Evolutionary conservation across 2,113 vertebrate genomes (phyloP).

Genomic region (Hydrochoerus hydrochaeris): DNA sequence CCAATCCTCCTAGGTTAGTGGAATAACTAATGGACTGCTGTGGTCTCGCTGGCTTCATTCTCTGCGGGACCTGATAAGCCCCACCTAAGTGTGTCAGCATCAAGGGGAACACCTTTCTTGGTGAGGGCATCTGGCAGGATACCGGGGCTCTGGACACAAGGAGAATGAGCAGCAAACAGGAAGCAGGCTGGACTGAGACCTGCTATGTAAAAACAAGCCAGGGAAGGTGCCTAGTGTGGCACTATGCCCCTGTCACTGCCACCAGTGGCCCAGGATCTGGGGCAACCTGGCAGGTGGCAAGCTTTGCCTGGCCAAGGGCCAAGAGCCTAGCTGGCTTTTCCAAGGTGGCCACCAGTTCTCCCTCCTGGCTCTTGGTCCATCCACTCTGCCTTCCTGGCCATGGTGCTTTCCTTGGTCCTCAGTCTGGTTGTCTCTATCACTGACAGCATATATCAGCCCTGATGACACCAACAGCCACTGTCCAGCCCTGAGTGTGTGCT

Average conservation of each 20-base stretch:
- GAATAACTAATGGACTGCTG: neutral
- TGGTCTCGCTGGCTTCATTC: neutral
- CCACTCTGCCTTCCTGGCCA: neutral
- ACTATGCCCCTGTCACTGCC: neutral
- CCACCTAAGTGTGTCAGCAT: slow-evolving; percentile 14
- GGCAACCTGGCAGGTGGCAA: slow-evolving; percentile 41
- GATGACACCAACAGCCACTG: neutral
- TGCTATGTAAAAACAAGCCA: slow-evolving; percentile 68
- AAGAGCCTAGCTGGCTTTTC: neutral
- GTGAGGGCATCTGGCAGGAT: neutral
- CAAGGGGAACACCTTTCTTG: neutral
- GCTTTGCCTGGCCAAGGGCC: slow-evolving; percentile 10
- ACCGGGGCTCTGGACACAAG: slow-evolving; percentile 57
- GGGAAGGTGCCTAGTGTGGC: slow-evolving; percentile 43
- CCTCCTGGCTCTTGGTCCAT: neutral
- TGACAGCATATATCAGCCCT: neutral
- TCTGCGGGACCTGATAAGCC: neutral
- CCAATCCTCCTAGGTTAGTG: neutral
- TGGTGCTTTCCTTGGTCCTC: neutral
- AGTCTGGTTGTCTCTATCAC: neutral
- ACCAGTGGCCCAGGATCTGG: neutral
- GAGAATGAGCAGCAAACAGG: slow-evolving; percentile 69
- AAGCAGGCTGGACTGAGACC: slow-evolving; percentile 60
- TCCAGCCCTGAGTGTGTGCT: neutral
- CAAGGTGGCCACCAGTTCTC: neutral